These are phyloP conservation scores for Lophura nycthemera DNA, from an alignment of 2,113 vertebrate species.

Conservation along the genomic window DNA sequence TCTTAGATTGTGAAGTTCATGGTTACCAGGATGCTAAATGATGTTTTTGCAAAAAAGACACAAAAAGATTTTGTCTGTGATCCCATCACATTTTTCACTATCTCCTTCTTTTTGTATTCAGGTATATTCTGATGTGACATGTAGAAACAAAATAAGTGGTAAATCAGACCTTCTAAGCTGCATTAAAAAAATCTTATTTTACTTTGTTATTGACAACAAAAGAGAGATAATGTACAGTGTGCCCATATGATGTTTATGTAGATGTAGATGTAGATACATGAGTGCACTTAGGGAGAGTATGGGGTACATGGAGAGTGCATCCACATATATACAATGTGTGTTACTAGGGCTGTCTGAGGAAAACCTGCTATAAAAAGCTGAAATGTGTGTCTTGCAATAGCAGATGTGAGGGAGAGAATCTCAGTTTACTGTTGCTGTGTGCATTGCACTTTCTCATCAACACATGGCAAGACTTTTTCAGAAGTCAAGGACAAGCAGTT, in stretches of 20 bases:
- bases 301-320: not conserved
- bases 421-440: not conserved
- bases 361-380: not conserved
- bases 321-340: accelerated
- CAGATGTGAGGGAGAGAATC: not conserved
- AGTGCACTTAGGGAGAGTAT: accelerated
- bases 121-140: not conserved
- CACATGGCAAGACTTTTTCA: not conserved
- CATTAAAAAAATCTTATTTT: not conserved
- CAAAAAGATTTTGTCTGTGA: not conserved
- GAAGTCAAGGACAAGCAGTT: not conserved
- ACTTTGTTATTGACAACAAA: not conserved
- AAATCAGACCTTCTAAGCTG: not conserved
- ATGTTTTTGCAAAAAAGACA: not conserved
- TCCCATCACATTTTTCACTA: not conserved
- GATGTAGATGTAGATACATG: not conserved
- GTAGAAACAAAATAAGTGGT: not conserved
- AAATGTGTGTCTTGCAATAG: not conserved
- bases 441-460: not conserved
- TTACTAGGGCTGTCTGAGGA: not conserved
- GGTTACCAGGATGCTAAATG: slow-evolving; percentile 11
- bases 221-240: accelerated
- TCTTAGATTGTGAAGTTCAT: not conserved
- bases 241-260: not conserved
- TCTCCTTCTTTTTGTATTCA: not conserved